Evolutionary conservation across 2,888 invertebrate species (phyloP).

Genomic region (Ischnura elegans): DNA sequence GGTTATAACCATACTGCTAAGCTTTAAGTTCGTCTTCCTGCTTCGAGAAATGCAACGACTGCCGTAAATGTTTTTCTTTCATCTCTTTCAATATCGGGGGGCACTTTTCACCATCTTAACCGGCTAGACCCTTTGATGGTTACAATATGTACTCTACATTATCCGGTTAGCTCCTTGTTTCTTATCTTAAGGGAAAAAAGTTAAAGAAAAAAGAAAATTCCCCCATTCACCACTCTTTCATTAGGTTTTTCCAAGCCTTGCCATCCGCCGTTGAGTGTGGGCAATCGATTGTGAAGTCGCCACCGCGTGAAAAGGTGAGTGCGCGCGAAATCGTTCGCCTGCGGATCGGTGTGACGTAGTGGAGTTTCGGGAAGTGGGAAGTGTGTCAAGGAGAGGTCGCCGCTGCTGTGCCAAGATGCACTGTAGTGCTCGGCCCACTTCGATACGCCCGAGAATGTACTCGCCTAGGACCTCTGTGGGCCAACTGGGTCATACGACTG

Average conservation of each 20-base stretch:
- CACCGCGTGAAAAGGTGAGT: not conserved
- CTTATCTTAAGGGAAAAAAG: no score
- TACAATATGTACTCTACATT: no score
- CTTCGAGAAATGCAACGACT: no score
- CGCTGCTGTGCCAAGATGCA: not conserved
- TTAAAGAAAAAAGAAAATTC: no score
- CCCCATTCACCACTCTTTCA: not conserved
- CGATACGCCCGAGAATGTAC: not conserved
- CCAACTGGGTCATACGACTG: not conserved
- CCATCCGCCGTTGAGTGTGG: not conserved
- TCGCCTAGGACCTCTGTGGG: not conserved
- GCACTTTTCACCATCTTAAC: no score
- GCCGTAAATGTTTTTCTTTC: no score
- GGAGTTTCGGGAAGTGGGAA: conserved; percentile 22
- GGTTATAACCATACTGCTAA: no score
- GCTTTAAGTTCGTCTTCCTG: no score
- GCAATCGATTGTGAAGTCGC: not conserved
- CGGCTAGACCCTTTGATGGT: no score
- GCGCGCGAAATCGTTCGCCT: not conserved
- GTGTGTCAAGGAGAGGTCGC: conserved; percentile 30
- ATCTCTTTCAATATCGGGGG: no score
- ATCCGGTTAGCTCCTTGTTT: no score
- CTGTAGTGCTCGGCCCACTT: not conserved
- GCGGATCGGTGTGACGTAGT: not conserved
- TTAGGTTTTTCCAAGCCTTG: no score